phyloP scores from a whole-genome alignment of 2,113 vertebrate genomes.

The Ptychochromis oligacanthus region DNA sequence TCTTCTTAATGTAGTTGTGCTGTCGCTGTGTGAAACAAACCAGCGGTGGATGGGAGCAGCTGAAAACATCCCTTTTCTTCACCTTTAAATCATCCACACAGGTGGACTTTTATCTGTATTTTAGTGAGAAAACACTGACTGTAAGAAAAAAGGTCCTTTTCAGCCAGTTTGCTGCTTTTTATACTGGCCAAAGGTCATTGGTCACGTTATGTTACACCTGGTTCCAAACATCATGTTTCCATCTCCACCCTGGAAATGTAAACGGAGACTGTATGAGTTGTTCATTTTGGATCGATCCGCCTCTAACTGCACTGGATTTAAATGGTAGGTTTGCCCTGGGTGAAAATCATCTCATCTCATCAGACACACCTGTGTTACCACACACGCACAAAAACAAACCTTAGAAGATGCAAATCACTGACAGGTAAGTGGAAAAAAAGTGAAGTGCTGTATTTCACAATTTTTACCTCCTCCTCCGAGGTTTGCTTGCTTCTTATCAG shows the following conservation, averaged over 20 bases:
- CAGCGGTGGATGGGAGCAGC: no score
- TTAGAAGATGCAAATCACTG: background rate
- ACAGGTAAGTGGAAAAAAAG: background rate
- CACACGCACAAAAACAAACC: background rate
- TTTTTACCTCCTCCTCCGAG: no score
- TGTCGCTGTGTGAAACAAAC: no score
- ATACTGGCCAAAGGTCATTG: background rate
- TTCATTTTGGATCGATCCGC: background rate
- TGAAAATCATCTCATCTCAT: no score
- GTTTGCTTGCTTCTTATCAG: background rate
- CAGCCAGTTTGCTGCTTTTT: background rate
- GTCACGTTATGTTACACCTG: background rate
- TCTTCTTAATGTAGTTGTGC: no score
- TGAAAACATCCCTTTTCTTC: no score
- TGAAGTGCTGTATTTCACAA: background rate
- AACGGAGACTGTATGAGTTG: background rate
- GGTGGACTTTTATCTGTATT: no score
- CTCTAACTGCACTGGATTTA: background rate
- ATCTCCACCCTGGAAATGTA: background rate
- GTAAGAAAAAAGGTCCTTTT: no score
- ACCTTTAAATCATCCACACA: no score
- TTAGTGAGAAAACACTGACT: no score
- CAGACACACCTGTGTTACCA: background rate
- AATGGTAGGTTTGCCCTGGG: no score
- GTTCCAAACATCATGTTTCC: background rate